Evolutionary conservation across 2,113 vertebrate species (phyloP), one percentile per base, ranked within the genome.

Genomic region (Mohoua ochrocephala): DNA sequence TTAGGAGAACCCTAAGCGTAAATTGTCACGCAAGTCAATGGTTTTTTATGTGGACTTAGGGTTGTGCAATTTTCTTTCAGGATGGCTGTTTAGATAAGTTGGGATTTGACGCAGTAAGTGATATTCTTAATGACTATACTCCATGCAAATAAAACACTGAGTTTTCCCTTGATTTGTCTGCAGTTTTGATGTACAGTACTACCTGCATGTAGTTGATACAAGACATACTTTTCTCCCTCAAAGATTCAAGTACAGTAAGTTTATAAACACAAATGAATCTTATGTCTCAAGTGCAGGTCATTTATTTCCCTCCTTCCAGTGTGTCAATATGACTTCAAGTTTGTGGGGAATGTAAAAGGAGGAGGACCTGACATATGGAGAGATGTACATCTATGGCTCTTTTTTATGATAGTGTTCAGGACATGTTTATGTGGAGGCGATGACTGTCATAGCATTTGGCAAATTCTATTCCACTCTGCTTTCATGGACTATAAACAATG

Each of bases 331-430:
- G 5, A 6, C 3, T 76, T 80, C 21, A 73, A 13, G 4, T n/a
- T 27, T 93, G 16, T 49, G 3, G 18, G n/a, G 53, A 87, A 70
- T 7, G 20, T 53, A 26, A 86, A 83, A 52, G 4, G 19, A 68
- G 18, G 39, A 45, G 6, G 6, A 35, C 3, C 16, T 73, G 21
- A 52, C 4, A 52, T 19, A 24, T 12, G 15, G 8, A 7, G 69
- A 56, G 13, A 12, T 9, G 8, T 8, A n/a, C 1, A 13, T n/a
- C 21, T 37, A 1, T 22, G 9, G 3, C 31, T 18, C 6, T 26
- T 63, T 56, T 13, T 65, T 41, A 18, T 42, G 7, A 5, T 21
- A 42, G 2, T 60, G 18, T 44, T 84, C 35, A 54, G 45, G 30
- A 45, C 28, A 41, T 3, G 8, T 45, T 59, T 68, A 13, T 2